Evolutionary conservation across 2,113 vertebrate species (phyloP).

Genomic region (Salminus brasiliensis): DNA sequence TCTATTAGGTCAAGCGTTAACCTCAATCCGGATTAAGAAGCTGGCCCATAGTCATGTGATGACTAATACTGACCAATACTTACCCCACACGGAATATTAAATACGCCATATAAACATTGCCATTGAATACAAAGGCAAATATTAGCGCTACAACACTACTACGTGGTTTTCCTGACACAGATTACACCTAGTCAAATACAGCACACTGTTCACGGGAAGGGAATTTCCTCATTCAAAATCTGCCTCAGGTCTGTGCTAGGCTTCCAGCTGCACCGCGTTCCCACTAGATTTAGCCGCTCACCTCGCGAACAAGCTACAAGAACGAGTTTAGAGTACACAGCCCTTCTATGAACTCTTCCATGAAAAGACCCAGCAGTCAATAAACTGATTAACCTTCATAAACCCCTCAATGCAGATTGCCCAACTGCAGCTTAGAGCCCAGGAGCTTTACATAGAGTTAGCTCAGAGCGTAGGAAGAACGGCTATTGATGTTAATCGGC

Average conservation of each 20-base stretch:
- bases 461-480: too few species aligned
- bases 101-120: neutral
- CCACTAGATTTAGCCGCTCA: neutral
- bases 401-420: neutral
- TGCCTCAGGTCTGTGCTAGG: too few species aligned
- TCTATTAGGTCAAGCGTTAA: too few species aligned
- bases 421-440: neutral
- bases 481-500: neutral
- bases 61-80: too few species aligned
- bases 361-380: neutral
- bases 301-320: neutral
- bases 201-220: neutral
- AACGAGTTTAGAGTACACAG: neutral
- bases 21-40: too few species aligned
- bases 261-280: neutral
- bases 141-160: too few species aligned
- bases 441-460: neutral
- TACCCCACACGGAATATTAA: too few species aligned
- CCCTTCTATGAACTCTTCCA: too few species aligned
- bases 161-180: neutral
- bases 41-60: too few species aligned
- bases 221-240: neutral
- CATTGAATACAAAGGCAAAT: neutral
- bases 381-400: neutral
- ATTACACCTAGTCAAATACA: neutral